phyloP scores from a whole-genome alignment of 2,797 vertebrate genomes.

The Syngnathus rostellatus region DNA sequence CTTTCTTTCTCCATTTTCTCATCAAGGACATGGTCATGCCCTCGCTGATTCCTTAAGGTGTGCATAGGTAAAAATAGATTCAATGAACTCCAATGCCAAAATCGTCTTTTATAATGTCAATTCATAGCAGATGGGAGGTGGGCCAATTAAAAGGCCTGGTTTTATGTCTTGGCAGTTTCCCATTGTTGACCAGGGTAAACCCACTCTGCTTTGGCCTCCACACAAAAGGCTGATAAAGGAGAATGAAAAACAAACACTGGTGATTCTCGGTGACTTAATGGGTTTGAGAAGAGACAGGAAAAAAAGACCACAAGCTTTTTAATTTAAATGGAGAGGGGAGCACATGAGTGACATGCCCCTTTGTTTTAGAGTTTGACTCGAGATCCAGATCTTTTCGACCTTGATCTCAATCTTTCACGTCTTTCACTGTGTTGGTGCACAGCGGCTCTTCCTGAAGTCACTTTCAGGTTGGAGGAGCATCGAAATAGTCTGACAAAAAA shows the following conservation, averaged over 20 bases:
- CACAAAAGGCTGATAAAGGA: neutral
- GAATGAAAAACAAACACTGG: conserved; percentile 15
- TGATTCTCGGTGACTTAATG: conserved; percentile 31
- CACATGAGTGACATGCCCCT: conserved; percentile 24
- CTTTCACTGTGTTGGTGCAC: conserved; percentile 7
- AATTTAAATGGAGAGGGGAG: conserved; percentile 27
- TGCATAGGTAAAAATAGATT: conserved; percentile 29
- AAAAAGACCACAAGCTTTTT: conserved; percentile 23
- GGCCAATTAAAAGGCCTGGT: conserved; percentile 4
- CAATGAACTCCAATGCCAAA: conserved; percentile 12
- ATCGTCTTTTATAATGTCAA: conserved; percentile 18
- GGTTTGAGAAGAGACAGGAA: conserved; percentile 21
- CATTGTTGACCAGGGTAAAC: conserved; percentile 1
- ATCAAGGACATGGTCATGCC: conserved; percentile 40
- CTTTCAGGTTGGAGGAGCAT: conserved; percentile 8
- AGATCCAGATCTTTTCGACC: conserved; percentile 14
- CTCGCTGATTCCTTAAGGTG: conserved; percentile 35
- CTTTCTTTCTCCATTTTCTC: conserved; percentile 42
- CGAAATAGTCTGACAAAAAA: conserved; percentile 22
- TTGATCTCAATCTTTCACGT: conserved; percentile 14
- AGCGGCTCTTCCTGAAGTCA: conserved; percentile 8
- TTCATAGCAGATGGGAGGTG: conserved; percentile 12
- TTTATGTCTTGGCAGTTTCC: conserved; percentile 12
- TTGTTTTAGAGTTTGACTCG: conserved; percentile 18
- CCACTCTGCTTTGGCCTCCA: neutral